Evolutionary conservation across 2,888 invertebrate genomes (phyloP).

Genomic region (Troilus luridus): DNA sequence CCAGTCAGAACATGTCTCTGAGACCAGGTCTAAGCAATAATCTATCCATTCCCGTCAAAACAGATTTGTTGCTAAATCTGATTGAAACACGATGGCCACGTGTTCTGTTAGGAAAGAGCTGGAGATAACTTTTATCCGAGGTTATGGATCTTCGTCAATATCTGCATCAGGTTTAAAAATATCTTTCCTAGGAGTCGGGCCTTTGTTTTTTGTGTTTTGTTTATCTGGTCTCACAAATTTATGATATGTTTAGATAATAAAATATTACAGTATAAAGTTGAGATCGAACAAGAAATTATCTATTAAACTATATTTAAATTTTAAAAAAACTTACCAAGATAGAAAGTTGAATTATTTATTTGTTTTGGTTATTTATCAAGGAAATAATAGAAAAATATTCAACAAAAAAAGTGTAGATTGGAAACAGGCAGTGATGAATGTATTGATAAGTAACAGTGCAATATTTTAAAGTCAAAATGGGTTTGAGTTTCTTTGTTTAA

Average conservation of each 20-base stretch:
- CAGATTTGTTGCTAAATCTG: constrained; percentile 28
- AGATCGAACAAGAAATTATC: background rate
- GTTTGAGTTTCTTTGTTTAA: no score
- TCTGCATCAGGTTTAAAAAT: constrained; percentile 9
- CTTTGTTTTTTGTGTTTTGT: background rate
- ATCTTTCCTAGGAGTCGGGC: background rate
- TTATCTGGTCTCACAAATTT: background rate
- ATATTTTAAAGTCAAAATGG: no score
- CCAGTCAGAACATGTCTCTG: no score
- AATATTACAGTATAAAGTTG: background rate
- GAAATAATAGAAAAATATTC: no score
- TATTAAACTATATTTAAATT: no score
- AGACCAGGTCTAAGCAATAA: no score
- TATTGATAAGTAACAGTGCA: no score
- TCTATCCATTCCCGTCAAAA: constrained; percentile 5
- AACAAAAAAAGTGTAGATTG: no score
- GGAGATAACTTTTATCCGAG: constrained; percentile 23
- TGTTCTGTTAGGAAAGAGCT: background rate
- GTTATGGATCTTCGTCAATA: constrained; percentile 9
- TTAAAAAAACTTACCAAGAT: no score
- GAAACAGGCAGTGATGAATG: no score
- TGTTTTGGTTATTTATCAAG: no score
- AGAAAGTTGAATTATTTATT: no score
- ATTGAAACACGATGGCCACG: constrained; percentile 33
- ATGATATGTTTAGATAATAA: background rate